phyloP scores from a whole-genome alignment of 2,888 invertebrate species.

The Protonemura montana region DNA sequence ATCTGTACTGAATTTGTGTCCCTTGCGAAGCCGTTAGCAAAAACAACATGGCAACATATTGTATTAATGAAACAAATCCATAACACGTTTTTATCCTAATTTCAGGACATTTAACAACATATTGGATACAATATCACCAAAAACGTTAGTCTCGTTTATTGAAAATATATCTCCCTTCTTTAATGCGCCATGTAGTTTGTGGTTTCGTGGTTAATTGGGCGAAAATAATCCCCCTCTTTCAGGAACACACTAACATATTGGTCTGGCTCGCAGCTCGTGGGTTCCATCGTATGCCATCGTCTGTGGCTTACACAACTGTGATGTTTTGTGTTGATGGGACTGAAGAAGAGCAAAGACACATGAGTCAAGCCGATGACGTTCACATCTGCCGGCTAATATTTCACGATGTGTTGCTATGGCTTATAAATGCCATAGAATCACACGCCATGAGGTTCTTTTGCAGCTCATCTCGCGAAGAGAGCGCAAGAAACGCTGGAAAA shows the following conservation, averaged over 20 bases:
- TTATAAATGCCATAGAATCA: slow-evolving; percentile 19
- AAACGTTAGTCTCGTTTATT: neutral
- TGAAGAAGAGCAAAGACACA: neutral
- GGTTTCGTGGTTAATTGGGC: neutral
- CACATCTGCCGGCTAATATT: slow-evolving; percentile 14
- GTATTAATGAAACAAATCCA: neutral
- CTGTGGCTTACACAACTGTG: neutral
- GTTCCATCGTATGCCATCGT: neutral
- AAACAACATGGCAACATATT: neutral
- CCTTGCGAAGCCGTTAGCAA: neutral
- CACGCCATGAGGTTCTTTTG: neutral
- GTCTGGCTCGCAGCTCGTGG: neutral
- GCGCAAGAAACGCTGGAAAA: neutral
- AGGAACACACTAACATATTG: neutral
- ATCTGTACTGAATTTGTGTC: neutral
- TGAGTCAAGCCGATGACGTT: neutral
- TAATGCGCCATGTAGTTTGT: neutral
- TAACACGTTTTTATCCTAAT: neutral
- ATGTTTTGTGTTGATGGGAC: neutral
- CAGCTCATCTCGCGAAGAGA: neutral
- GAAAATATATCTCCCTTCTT: slow-evolving; percentile 9
- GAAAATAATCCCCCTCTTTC: neutral
- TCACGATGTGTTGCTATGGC: slow-evolving; percentile 1
- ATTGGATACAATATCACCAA: neutral
- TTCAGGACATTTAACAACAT: neutral